Conservation (phyloP, 2,797 vertebrate genomes). For the Myotis myotis region DNA sequence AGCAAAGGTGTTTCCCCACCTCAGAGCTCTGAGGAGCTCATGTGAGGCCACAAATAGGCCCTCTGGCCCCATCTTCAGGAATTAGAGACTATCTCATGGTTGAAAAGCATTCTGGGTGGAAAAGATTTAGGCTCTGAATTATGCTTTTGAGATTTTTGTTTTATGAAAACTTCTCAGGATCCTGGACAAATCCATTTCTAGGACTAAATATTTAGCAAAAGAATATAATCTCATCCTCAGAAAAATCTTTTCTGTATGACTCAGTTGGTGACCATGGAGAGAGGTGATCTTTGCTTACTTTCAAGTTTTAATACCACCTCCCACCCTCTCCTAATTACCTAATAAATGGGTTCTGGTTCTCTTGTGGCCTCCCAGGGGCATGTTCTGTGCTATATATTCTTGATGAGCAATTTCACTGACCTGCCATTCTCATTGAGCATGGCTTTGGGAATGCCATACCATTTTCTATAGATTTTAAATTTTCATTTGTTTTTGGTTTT, state of each 20-base stretch:
- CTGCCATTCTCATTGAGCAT: background rate
- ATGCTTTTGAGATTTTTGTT: constrained; percentile 30
- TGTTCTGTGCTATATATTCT: background rate
- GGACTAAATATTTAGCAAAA: background rate
- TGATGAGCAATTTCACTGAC: background rate
- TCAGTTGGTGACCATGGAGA: background rate
- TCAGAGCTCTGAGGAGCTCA: background rate
- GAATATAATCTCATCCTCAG: background rate
- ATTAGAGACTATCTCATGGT: background rate
- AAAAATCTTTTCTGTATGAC: background rate
- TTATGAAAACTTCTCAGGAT: background rate
- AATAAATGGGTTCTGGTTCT: background rate
- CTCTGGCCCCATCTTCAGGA: background rate
- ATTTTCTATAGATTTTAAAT: background rate
- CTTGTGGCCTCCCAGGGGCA: background rate
- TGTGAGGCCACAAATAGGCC: background rate
- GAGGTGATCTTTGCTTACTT: constrained; percentile 11
- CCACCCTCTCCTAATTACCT: background rate
- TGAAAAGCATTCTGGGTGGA: background rate
- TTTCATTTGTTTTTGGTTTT: background rate
- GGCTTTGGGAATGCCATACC: background rate
- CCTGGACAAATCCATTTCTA: constrained; percentile 26
- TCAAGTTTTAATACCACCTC: background rate
- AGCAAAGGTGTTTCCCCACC: background rate
- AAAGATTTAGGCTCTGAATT: background rate